Evolutionary conservation across 2,797 vertebrate species (phyloP), one percentile per base, ranked within the genome.

Genomic region (Cirrhinus molitorella): DNA sequence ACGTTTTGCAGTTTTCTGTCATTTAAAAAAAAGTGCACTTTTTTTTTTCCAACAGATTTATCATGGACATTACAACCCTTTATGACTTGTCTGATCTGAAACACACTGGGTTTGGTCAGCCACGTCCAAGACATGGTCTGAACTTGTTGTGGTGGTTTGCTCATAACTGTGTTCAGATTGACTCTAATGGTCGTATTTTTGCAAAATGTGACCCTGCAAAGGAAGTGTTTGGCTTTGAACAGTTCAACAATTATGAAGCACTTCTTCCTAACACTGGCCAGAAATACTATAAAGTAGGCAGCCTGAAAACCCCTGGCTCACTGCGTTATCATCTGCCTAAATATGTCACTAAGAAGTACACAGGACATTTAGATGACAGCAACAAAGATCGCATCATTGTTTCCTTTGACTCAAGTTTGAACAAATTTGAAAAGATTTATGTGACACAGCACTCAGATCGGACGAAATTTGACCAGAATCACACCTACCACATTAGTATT

Each of bases 371-470:
- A 63, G 59, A 63, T 6, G 14, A 1, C 3, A 31, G 59, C 25
- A 63, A 63, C 25, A 79, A 0, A 5, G 88, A 88, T 67, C 88
- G 88, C 11, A 79, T 88, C n/a, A 76, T 88, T n/a, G 59, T 86
- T 49, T 47, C 43, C 2, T 31, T 79, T 10, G 2, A 23, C 0
- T 4, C 11, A 19, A 1, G 0, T 0, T 3, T 1, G 14, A 14
- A 10, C 0, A 40, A 9, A 1, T 76, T 85, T n/a, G 11, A 40
- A 1, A 31, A 31, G 1, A 55, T 89, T 63, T 89, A 86, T 59
- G 81, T 89, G 57, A 88, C 87, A 0, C 14, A 57, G 5, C 57
- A 59, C 23, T 59, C n/a, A 14, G 23, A 59, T 59, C 12, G 6
- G 37, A 40, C 37, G 8, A 40, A 40, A 12, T 14, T 47, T 47